Evolutionary conservation across 1,140 invertebrate genomes (phyloP), one percentile per base, ranked within the genome.

Genomic region (Hypsibius dujardini): DNA sequence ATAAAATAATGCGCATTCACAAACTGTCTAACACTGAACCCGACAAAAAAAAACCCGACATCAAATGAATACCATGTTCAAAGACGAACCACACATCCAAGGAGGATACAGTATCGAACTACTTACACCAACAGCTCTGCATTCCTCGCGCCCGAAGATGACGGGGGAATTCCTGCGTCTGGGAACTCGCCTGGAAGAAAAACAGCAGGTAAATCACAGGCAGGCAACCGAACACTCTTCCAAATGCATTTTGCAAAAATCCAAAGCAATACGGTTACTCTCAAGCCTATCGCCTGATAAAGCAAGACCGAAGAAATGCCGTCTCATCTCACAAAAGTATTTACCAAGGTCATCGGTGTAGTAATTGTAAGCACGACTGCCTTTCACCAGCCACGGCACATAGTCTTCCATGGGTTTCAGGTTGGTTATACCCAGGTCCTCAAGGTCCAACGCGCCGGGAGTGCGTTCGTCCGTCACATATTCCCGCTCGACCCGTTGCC

Each of bases 381-480:
- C 12, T 14, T 67, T 14, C 45, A 67, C 12, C 3, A 14, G 7
- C 7, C 7, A 67, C 3, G 62, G 62, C 7, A 42, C 62, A 42
- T 67, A 67, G 7, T 67, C 62, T 42, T 67, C 62, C 7, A 67
- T 14, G 42, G 7, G 12, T 67, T 67, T 67, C 7, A 67, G 62
- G 7, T 3, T 7, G 7, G 7, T 67, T 42, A 67, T 7, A 14
- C 62, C 62, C 62, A 67, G 45, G 3, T 7, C 62, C 42, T 67
- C 62, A 3, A 67, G 42, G 42, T 67, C 62, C 3, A 42, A 42
- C 7, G 3, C 3, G 12, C 7, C 42, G 3, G 7, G 7, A 3
- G 62, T 42, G 3, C 62, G 62, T 42, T 14, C 42, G 62, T 67
- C 62, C 42, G 62, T 67, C 3, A 67, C 62, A 42, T 67, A 67